Conservation (phyloP, 2,888 invertebrate species). For the Eristalinus sepulchralis region DNA sequence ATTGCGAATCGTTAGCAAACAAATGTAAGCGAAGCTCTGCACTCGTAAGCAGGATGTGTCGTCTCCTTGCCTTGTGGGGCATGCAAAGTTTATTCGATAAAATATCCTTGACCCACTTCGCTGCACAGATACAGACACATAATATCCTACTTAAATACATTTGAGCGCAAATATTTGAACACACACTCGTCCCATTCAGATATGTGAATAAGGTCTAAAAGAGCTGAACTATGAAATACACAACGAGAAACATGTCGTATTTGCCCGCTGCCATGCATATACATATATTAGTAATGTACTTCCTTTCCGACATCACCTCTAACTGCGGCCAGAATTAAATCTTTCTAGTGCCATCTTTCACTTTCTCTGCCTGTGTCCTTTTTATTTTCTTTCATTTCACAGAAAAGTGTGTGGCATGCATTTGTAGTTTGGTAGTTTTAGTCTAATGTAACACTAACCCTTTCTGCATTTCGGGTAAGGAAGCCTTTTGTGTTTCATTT, state of each 20-base stretch:
- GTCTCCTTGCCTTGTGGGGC: conserved; percentile 29
- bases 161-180: conserved; percentile 53
- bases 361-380: conserved; percentile 54
- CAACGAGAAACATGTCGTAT: conserved; percentile 30
- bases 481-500: conserved; percentile 18
- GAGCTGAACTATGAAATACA: conserved; percentile 39
- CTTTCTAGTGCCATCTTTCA: conserved; percentile 37
- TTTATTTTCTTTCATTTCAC: conserved; percentile 8
- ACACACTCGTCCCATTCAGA: conserved; percentile 5
- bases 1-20: conserved; percentile 12
- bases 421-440: conserved; percentile 26
- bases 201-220: conserved; percentile 18
- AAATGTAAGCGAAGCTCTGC: conserved; percentile 4
- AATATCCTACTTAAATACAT: conserved; percentile 61
- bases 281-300: conserved; percentile 7
- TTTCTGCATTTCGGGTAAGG: conserved; percentile 36
- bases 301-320: conserved; percentile 22
- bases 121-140: conserved; percentile 52
- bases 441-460: conserved; percentile 13
- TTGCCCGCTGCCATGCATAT: neutral
- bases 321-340: conserved; percentile 45
- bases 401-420: conserved; percentile 1
- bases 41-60: neutral
- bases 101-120: conserved; percentile 66
- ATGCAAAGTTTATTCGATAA: conserved; percentile 63